phyloP scores from a whole-genome alignment of 2,113 vertebrate species.

The Cryptomyrus ogoouensis region DNA sequence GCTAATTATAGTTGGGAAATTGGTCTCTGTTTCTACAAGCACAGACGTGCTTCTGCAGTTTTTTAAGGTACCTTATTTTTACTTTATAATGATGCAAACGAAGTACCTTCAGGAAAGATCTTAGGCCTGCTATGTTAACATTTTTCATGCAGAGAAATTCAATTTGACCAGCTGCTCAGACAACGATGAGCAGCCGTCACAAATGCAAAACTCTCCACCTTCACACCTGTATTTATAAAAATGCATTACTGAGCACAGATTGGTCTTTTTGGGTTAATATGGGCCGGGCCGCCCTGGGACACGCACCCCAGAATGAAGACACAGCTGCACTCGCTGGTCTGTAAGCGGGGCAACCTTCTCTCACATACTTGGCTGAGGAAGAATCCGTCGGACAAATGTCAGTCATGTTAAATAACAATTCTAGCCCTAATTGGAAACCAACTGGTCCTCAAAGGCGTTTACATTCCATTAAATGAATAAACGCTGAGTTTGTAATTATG shows the following conservation, averaged over 20 bases:
- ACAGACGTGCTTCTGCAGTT: background rate
- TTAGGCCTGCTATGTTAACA: background rate
- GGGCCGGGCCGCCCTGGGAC: background rate
- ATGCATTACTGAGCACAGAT: slow-evolving; percentile 14
- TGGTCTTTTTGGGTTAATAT: slow-evolving; percentile 4
- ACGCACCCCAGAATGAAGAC: background rate
- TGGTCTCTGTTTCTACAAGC: background rate
- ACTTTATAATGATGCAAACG: background rate
- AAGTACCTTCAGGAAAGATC: background rate
- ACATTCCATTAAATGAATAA: background rate
- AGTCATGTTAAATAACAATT: background rate
- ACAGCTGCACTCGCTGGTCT: slow-evolving; percentile 21
- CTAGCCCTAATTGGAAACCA: background rate
- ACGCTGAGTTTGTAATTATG: background rate
- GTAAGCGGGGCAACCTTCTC: background rate
- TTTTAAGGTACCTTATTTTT: background rate
- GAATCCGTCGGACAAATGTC: background rate
- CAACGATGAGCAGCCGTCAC: background rate
- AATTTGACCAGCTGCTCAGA: background rate
- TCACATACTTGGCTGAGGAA: background rate
- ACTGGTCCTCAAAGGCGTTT: background rate
- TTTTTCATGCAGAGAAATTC: background rate
- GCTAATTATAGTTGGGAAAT: background rate
- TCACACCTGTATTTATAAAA: background rate
- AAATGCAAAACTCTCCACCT: background rate